Evolutionary conservation across 2,888 invertebrate species (phyloP), one percentile per base, ranked within the genome.

Genomic region (Aproaerema taeniolella): DNA sequence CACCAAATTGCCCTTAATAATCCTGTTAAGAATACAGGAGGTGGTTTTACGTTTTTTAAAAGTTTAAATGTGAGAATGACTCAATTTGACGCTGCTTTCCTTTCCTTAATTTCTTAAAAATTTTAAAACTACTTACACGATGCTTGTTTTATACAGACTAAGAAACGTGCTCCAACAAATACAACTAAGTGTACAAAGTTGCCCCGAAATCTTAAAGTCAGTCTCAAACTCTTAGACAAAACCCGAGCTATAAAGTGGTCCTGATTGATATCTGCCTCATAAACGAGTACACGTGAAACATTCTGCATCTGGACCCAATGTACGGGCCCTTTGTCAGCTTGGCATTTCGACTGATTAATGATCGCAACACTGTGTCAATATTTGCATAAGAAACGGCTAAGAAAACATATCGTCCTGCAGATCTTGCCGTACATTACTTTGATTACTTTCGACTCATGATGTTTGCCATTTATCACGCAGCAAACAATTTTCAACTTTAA

Each of bases 351-450:
- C 62, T 85, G 86, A 86, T 86, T 85, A 85, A 86, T 86, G 85
- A 77, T 65, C 56, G 65, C 61, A 69, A 76, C 79, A 78, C 67
- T 81, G 76, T 75, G 65, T 78, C 77, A 85, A 85, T 85, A 86
- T 86, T 86, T 83, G 86, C 85, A 86, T 86, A 83, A 82, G 86
- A 86, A 86, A 80, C 67, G 73, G 65, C 63, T 72, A 69, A 72
- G 80, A 74, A 73, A 75, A 71, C 71, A 69, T 81, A 81, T 81
- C 77, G 63, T 62, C 62, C 68, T 64, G 69, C 69, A 67, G 62
- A 81, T 85, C 77, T 66, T 61, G 61, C 58, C 65, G 51, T 61
- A 60, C 67, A 65, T 76, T 67, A 70, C 56, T 63, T 68, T 73
- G 72, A 80, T 77, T 69, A 71, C 71, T 69, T 65, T 72, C 60